A percentile compares a stretch with the other conserved stretches of the same genome.
phyloP scores from a whole-genome alignment of 2,888 invertebrate genomes.

The Drosophila paranaensis region DNA sequence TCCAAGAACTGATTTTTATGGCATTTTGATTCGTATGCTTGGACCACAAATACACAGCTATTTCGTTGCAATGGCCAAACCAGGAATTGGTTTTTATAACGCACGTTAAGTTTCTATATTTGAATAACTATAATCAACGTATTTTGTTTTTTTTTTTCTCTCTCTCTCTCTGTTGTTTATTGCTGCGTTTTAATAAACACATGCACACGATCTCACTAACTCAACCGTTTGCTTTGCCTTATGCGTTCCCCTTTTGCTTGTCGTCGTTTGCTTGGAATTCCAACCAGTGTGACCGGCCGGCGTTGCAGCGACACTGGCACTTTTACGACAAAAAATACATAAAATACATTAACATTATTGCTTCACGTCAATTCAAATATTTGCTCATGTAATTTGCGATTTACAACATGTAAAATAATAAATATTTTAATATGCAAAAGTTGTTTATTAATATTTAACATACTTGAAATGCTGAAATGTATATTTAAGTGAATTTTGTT shows the following conservation, averaged over 20 bases:
- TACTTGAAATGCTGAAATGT: not conserved
- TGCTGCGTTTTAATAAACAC: slow-evolving; percentile 34
- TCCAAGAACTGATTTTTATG: slow-evolving; percentile 72
- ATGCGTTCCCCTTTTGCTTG: slow-evolving; percentile 40
- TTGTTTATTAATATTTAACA: not conserved
- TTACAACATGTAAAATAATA: not conserved
- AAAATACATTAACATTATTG: not conserved
- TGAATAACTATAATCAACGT: slow-evolving; percentile 16
- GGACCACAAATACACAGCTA: slow-evolving; percentile 15
- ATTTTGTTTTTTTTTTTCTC: slow-evolving; percentile 17
- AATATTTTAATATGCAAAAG: not conserved
- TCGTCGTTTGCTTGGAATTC: slow-evolving; percentile 32
- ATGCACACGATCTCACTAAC: slow-evolving; percentile 36
- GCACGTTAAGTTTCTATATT: not conserved
- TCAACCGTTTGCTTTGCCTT: slow-evolving; percentile 42
- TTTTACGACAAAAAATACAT: slow-evolving; percentile 16
- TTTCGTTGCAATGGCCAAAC: slow-evolving; percentile 4
- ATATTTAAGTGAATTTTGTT: not conserved
- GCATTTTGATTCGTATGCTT: slow-evolving; percentile 58
- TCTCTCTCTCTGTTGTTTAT: slow-evolving; percentile 32
- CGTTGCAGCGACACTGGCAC: not conserved
- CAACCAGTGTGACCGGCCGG: slow-evolving; percentile 24
- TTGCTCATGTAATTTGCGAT: not conserved
- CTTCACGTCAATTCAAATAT: not conserved
- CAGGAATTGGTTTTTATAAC: not conserved